phyloP scores from a whole-genome alignment of 2,888 invertebrate species.

The Disparrhopalites patrizii region DNA sequence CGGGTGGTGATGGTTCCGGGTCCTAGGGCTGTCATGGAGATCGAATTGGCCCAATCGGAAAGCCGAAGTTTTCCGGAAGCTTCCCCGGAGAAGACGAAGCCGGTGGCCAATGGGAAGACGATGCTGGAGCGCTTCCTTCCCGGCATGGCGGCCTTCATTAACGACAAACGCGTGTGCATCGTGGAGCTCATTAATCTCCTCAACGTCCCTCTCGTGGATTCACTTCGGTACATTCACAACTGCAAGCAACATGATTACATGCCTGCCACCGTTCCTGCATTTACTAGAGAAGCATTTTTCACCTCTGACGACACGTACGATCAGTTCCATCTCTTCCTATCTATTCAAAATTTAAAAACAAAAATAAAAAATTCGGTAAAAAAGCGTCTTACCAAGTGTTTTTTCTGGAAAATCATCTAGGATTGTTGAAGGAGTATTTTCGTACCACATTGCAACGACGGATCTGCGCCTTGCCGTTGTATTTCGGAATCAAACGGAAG shows the following conservation, averaged over 20 bases:
- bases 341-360: not conserved
- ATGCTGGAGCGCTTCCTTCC: not conserved
- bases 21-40: not conserved
- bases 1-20: not conserved
- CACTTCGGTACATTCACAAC: conserved; percentile 1
- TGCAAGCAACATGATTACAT: not conserved
- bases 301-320: not conserved
- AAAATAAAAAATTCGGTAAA: not conserved
- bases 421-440: not conserved
- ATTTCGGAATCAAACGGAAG: not conserved
- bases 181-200: not conserved
- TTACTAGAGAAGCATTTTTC: not conserved
- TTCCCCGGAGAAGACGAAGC: not conserved
- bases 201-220: not conserved
- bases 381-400: not conserved
- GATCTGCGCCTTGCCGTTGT: not conserved
- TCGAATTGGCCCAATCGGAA: not conserved
- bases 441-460: not conserved
- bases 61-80: not conserved
- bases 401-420: not conserved
- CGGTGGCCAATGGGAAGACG: not conserved
- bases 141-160: not conserved
- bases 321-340: too few relatives aligned
- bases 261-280: not conserved
- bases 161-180: not conserved